phyloP scores from a whole-genome alignment of 92 coral and sea anemone species.

The Nematostella vectensis region DNA sequence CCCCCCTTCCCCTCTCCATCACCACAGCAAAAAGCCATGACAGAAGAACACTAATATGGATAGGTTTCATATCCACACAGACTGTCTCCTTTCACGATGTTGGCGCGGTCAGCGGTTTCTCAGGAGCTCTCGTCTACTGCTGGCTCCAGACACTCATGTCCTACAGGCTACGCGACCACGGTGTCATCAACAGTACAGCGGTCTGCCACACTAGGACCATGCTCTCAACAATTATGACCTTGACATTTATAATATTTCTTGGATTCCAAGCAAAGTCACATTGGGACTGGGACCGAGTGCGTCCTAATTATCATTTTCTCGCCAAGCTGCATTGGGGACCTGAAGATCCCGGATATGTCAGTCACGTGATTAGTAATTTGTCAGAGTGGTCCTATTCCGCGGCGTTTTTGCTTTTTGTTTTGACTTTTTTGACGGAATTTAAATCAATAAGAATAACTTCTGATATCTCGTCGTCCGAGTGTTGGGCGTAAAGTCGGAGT shows the following conservation, averaged over 20 bases:
- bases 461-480: conserved; percentile 70
- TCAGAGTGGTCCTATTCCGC: conserved; percentile 77
- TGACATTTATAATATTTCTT: conserved; percentile 40
- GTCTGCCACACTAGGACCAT: conserved; percentile 67
- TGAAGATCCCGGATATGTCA: conserved; percentile 63
- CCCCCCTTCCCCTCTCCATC: too few species aligned
- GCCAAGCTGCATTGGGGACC: conserved; percentile 77
- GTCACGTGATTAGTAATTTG: conserved; percentile 53
- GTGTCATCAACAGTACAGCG: conserved; percentile 80
- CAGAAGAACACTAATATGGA: too few species aligned
- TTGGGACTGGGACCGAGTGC: conserved; percentile 43
- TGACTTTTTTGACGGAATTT: conserved; percentile 58
- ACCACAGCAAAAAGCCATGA: too few species aligned
- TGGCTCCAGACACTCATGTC: conserved; percentile 83
- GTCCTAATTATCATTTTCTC: conserved; percentile 56
- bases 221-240: conserved; percentile 50
- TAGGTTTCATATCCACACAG: too few species aligned
- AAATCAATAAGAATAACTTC: conserved; percentile 67
- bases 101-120: conserved; percentile 60
- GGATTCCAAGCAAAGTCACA: conserved; percentile 46
- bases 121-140: conserved; percentile 57
- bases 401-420: conserved; percentile 49
- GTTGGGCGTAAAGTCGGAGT: conserved; percentile 43
- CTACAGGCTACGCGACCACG: conserved; percentile 76
- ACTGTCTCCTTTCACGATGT: conserved; percentile 55